Conservation (phyloP, 2,113 vertebrate genomes). For the Scopus umbretta region DNA sequence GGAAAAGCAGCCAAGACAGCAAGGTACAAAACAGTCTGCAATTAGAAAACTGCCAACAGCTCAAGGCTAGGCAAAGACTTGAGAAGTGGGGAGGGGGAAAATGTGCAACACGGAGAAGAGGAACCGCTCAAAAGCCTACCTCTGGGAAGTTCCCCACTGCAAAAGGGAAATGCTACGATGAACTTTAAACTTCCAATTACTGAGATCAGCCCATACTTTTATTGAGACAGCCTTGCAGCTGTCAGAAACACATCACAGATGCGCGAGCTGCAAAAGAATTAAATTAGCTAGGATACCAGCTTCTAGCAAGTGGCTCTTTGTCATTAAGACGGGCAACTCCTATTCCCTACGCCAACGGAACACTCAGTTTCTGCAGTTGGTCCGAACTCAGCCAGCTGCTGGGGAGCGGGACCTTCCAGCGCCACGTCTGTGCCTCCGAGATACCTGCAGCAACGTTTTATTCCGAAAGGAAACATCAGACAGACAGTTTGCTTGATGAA, state of each 20-base stretch:
- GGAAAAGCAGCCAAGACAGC: neutral
- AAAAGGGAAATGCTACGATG: neutral
- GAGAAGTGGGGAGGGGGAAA: neutral
- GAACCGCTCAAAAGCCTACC: neutral
- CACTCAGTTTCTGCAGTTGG: rapidly evolving
- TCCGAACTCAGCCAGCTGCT: neutral
- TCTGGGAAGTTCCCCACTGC: neutral
- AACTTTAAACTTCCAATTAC: neutral
- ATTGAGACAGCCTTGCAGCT: neutral
- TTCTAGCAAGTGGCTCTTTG: neutral
- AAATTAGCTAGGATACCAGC: neutral
- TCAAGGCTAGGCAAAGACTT: neutral
- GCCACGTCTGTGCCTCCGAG: neutral
- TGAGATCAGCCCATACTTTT: neutral
- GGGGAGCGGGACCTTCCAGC: neutral
- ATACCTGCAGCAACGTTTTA: neutral
- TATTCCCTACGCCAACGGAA: neutral
- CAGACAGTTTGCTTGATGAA: neutral
- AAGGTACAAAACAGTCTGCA: neutral
- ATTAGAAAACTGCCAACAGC: neutral
- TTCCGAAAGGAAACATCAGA: neutral
- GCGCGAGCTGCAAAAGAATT: neutral
- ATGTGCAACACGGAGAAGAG: neutral
- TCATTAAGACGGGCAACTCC: neutral
- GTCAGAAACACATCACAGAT: neutral